Conservation (phyloP, 2,113 vertebrate species). For the Empidonax alnorum region DNA sequence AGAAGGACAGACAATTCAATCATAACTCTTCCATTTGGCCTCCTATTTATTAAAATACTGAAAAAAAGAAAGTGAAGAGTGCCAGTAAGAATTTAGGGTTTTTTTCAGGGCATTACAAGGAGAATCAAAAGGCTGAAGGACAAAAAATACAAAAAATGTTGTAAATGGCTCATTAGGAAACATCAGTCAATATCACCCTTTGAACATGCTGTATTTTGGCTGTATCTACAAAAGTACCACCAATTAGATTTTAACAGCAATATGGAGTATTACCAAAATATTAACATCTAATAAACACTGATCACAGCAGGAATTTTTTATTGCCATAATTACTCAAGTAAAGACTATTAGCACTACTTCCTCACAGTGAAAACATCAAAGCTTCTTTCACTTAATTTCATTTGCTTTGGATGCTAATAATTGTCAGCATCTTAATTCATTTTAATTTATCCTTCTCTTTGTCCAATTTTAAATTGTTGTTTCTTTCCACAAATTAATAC, state of each 20-base stretch:
- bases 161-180: not conserved
- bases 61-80: not conserved
- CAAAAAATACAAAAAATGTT: not conserved
- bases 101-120: not conserved
- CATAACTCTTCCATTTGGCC: not conserved
- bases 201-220: not conserved
- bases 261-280: not conserved
- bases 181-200: not conserved
- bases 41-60: not conserved
- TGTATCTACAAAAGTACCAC: not conserved
- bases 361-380: conserved; percentile 29
- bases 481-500: not conserved
- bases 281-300: not conserved
- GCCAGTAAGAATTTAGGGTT: not conserved
- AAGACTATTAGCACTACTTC: not conserved
- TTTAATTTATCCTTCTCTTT: not conserved
- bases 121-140: not conserved
- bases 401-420: not conserved
- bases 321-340: conserved; percentile 2
- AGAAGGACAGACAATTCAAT: not conserved
- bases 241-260: conserved; percentile 6
- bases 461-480: not conserved
- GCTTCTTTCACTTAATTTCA: not conserved
- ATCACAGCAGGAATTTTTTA: conserved; percentile 31
- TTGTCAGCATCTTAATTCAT: not conserved